phyloP scores from a whole-genome alignment of 1,140 invertebrate species.

The Musca vetustissima region DNA sequence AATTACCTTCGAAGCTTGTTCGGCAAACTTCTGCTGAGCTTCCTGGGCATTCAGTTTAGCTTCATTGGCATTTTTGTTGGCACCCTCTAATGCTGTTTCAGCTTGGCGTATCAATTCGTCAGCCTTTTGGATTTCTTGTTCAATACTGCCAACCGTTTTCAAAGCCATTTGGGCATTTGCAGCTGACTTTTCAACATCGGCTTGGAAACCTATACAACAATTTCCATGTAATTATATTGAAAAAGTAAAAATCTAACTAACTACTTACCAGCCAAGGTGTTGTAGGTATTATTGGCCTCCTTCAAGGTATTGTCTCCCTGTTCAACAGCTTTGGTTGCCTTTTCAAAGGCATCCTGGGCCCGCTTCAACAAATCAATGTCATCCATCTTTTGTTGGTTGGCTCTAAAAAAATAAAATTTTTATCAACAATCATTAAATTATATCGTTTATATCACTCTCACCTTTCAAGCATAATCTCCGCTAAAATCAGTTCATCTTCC shows the following conservation, averaged over 20 bases:
- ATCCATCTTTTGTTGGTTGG: constrained; percentile 51
- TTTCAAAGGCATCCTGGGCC: constrained; percentile 70
- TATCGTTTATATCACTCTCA: constrained; percentile 60
- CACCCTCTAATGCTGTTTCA: constrained; percentile 66
- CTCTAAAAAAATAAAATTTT: constrained; percentile 33
- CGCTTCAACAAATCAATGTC: constrained; percentile 61
- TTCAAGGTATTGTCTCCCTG: constrained; percentile 81
- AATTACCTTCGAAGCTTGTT: constrained; percentile 72
- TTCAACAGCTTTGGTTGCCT: constrained; percentile 78
- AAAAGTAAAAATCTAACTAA: neutral
- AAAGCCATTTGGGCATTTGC: constrained; percentile 72
- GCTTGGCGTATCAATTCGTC: constrained; percentile 65
- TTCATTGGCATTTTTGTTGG: constrained; percentile 75
- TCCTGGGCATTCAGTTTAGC: constrained; percentile 75
- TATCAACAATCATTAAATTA: constrained; percentile 34
- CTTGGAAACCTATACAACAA: constrained; percentile 76
- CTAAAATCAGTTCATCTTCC: constrained; percentile 62
- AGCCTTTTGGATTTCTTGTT: constrained; percentile 60
- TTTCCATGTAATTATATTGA: neutral
- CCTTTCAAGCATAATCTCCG: constrained; percentile 67
- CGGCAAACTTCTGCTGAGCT: constrained; percentile 72
- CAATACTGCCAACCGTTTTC: constrained; percentile 73
- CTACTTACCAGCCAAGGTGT: constrained; percentile 73
- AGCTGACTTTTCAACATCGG: constrained; percentile 80
- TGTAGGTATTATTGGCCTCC: constrained; percentile 83